Evolutionary conservation across 1,140 invertebrate species (phyloP), one percentile per base, ranked within the genome.

Genomic region (Agrilus planipennis): DNA sequence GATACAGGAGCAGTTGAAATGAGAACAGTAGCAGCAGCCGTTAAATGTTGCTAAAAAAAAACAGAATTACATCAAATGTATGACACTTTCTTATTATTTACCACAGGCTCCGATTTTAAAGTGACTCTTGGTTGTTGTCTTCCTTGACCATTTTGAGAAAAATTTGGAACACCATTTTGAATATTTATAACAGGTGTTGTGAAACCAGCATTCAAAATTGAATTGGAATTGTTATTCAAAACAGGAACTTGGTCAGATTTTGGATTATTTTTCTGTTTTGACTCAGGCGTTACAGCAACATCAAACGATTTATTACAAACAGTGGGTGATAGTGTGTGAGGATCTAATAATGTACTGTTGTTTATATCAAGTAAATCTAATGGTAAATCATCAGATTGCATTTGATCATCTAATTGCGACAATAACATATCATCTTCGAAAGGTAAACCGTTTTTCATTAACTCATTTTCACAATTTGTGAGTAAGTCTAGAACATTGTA

Each of bases 401-500:
- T n/a, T 19, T 34, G 41, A 39, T 51, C 42, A 11, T 54, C 57
- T n/a, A 60, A 39, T 16, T 60, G 52, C 2, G 55, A 51, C 6
- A 60, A 44, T 9, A 62, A 41, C 2, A 48, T 49, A 18, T 59
- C 57, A 44, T 62, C 56, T 7, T 38, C 41, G 39, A 63, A 62
- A n/a, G n/a, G n/a, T 12, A 64, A 37, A 11, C 51, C 48, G 32
- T 53, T 50, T 42, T 55, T 55, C 34, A 62, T 50, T 14, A 57
- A 44, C 30, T 62, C 58, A 40, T 44, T 60, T 41, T 60, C 58
- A 34, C 57, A 61, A 30, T 57, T 48, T 22, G 47, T 52, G 9
- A 64, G 31, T n/a, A 64, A 46, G 44, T 64, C 62, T 64, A 41
- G 30, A 54, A 59, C 41, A 21, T 25, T 27, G 31, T 9, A 20